Evolutionary conservation across 2,113 vertebrate species (phyloP), one percentile per base, ranked within the genome.

Genomic region (Agelaius tricolor): DNA sequence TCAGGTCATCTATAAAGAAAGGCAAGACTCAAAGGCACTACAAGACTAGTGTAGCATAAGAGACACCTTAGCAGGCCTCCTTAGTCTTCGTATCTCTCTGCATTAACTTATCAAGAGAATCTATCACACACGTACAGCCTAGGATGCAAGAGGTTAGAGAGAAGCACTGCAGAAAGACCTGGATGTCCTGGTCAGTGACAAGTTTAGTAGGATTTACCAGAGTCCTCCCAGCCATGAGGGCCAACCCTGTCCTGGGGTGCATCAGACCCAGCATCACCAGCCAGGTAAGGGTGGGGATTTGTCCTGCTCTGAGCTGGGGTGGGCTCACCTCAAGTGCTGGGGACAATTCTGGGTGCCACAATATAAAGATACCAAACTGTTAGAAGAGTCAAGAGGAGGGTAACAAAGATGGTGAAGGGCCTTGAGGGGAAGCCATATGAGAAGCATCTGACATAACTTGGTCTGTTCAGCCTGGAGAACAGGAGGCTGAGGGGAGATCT

Each of bases 311-410:
- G 41, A 10, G 2, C 13, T 30, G 23, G 18, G 2, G 47, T 0
- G 1, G n/a, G n/a, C 39, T 62, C 10, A 2, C 10, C 39, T 77
- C 0, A 0, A 33, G 24, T 39, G 9, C 13, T 24, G 10, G 5
- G 23, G 1, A 13, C 23, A 39, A 12, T 13, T 87, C 24, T n/a
- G n/a, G 15, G 47, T 33, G 26, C 24, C 8, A 3, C 24, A 41
- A 39, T n/a, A 33, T 9, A 71, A 54, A 46, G n/a, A 55, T 7
- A 63, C 3, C 15, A 47, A 71, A 14, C 28, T 55, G 8, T 24
- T 11, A 47, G 55, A 52, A 37, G 37, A 27, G 10, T n/a, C 16
- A 30, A 30, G 17, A 71, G 13, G 11, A 62, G 27, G 10, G 13
- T 16, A 28, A 16, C 8, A 10, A 71, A 55, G 57, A 46, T n/a